Evolutionary conservation across 2,888 invertebrate species (phyloP).

Genomic region (Eupelmus urozonus): DNA sequence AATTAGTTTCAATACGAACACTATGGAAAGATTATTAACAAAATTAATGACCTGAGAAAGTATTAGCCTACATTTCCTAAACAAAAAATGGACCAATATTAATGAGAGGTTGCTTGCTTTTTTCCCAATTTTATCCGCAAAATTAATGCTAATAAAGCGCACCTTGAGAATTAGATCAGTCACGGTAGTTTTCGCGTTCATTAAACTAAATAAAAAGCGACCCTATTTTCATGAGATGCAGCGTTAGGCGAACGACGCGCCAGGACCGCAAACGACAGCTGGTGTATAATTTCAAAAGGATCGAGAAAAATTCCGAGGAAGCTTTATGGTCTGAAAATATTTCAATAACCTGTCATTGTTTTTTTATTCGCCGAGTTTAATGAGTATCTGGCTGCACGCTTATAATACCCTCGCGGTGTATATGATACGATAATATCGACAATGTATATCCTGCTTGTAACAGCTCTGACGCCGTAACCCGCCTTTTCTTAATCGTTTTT

Average conservation of each 20-base stretch:
- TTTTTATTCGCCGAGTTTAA: constrained; percentile 13
- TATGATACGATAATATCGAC: constrained; percentile 41
- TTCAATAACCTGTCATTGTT: constrained; percentile 34
- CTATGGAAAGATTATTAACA: too few species aligned
- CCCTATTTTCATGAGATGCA: constrained; percentile 27
- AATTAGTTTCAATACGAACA: too few species aligned
- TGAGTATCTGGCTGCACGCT: constrained; percentile 18
- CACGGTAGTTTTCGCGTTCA: background rate
- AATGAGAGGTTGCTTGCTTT: too few species aligned
- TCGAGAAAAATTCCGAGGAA: background rate
- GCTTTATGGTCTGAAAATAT: constrained; percentile 20
- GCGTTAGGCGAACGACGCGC: constrained; percentile 5
- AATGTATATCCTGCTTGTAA: constrained; percentile 38
- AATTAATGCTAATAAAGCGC: too few species aligned
- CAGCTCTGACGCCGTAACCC: constrained; percentile 14
- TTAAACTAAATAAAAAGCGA: constrained; percentile 6
- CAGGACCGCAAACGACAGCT: constrained; percentile 11
- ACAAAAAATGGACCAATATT: too few species aligned
- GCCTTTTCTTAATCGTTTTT: constrained; percentile 1
- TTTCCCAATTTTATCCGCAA: too few species aligned
- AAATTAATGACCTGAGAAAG: too few species aligned
- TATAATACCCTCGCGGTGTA: constrained; percentile 6
- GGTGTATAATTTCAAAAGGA: constrained; percentile 21
- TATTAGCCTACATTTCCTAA: too few species aligned
- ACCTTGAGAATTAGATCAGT: too few species aligned